Conservation (phyloP, 2,113 vertebrate species). For the Nothobranchius kuhntae region DNA sequence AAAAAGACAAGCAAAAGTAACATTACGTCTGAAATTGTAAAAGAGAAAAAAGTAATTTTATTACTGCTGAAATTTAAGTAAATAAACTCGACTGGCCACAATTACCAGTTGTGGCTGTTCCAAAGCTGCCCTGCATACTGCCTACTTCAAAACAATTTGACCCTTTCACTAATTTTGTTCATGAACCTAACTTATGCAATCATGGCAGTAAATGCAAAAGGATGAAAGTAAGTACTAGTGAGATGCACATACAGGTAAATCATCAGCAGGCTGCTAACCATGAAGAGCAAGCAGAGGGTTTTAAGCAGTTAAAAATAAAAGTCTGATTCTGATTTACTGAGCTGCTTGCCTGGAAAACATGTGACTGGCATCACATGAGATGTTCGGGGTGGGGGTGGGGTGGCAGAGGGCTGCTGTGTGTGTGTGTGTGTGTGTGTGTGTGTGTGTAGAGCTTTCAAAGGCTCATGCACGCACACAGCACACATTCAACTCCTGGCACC, state of each 20-base stretch:
- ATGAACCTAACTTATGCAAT: background rate
- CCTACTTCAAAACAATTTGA: background rate
- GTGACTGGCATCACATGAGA: conserved; percentile 80
- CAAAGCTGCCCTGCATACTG: background rate
- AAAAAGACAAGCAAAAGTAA: too few species aligned
- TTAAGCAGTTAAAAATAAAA: conserved; percentile 80
- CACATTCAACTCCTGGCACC: conserved; percentile 52
- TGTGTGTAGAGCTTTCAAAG: conserved; percentile 5
- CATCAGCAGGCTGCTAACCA: conserved; percentile 32
- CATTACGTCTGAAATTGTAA: too few species aligned
- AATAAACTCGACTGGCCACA: too few species aligned
- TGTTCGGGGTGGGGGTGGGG: conserved; percentile 41
- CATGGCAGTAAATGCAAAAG: background rate
- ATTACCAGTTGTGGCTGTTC: too few species aligned
- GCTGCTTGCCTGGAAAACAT: conserved; percentile 79
- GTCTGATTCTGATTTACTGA: conserved; percentile 81
- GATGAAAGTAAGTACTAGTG: conserved; percentile 13
- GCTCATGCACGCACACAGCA: conserved; percentile 14
- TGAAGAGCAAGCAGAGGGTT: conserved; percentile 65
- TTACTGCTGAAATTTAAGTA: too few species aligned
- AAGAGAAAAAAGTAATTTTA: too few species aligned
- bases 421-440: conserved; percentile 1
- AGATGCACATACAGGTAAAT: conserved; percentile 5
- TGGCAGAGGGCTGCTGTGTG: conserved; percentile 10
- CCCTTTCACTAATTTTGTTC: background rate